Conservation (phyloP, 2,797 vertebrate genomes). For the Malacoraja senta region DNA sequence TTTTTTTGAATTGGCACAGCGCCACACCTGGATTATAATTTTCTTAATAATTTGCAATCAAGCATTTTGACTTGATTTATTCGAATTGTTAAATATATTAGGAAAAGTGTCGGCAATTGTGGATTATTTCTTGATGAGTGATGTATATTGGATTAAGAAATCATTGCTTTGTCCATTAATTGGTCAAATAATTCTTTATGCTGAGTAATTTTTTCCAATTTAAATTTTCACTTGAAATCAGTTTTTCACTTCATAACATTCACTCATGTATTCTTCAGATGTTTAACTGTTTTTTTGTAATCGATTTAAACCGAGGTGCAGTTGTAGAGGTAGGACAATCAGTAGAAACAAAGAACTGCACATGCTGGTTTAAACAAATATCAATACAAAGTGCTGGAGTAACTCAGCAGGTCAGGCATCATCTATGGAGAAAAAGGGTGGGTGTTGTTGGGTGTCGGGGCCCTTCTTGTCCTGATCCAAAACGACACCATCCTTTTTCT, state of each 20-base stretch:
- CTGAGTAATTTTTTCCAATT: background rate
- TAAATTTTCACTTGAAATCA: background rate
- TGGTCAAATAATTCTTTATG: background rate
- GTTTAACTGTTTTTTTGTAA: background rate
- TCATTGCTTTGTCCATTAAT: background rate
- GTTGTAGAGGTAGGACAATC: background rate
- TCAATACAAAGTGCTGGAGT: no score
- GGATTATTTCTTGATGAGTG: background rate
- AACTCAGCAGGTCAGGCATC: no score
- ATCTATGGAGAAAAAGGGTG: no score
- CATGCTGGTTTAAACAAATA: no score
- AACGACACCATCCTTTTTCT: no score
- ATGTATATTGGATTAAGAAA: background rate
- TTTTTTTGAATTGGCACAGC: background rate
- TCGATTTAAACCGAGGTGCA: background rate
- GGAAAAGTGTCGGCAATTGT: background rate
- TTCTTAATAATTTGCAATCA: background rate
- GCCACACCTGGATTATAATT: background rate
- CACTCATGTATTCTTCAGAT: background rate
- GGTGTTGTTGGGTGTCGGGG: no score
- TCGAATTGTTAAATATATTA: background rate
- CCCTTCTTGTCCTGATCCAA: no score
- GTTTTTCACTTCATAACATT: conserved; percentile 8
- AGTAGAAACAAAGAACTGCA: no score
- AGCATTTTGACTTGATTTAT: background rate